Base-by-base conservation (phyloP, 2,888 invertebrate species). In the Microplitis deprimator region DNA sequence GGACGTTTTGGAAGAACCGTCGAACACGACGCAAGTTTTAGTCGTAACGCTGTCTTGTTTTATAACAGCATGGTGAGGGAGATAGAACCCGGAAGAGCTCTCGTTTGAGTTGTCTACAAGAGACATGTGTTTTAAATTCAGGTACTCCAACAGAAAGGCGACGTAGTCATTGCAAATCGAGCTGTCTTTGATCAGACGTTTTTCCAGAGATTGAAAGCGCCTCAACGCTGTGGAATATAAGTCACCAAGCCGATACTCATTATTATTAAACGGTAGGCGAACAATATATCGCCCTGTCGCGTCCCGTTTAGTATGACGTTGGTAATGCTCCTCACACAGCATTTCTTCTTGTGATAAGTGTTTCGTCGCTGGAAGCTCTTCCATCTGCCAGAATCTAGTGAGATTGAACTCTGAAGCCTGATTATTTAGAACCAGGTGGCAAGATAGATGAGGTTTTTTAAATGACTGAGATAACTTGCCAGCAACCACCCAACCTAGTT, bases 41-140 rank as follows among this genome's bases (percentile, higher is more conserved):
- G 81, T 82, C 3, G 83, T 84, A 13, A 73, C 61, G 62, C 81
- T 84, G 5, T 76, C 71, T 16, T 75, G 73, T 16, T 82, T 81
- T 7, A 82, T 65, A 5, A 85, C 79, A 0, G 78, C 79, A 64
- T 81, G 83, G 69, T 84, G 83, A 6, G 80, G 79, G 4, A 84
- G 74, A 60, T 79, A 80, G 61, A 68, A 76, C 6, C 76, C 61
- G 4, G n/a, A n/a, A n/a, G 16, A 2, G 1, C 69, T 16, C 5
- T 39, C 39, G n/a, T 64, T 7, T 5, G 6, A 6, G 0, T 68
- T 60, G 7, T 13, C 61, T n/a, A 65, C 7, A 5, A 60, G 6
- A 3, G 79, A 65, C 79, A 82, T 80, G 38, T 81, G 78, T n/a
- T 62, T 64, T 2, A 79, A 68, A 6, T 76, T 39, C 0, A 62